A percentile compares a stretch with the other conserved stretches of the same genome.
Evolutionary conservation across 1,140 invertebrate species (phyloP).

Genomic region (Thaumetopoea pityocampa): DNA sequence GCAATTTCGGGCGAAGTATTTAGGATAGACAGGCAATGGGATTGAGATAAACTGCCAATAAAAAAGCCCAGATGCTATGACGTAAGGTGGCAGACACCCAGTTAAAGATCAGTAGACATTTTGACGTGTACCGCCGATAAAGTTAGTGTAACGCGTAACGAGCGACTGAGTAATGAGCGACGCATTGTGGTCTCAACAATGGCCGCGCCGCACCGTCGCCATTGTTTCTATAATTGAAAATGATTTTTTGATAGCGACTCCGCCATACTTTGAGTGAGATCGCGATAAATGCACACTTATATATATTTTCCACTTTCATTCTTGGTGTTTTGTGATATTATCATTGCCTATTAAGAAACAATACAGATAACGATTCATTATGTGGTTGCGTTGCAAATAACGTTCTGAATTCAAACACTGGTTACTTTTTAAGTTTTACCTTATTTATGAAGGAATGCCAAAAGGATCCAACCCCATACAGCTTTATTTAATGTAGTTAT

Average conservation of each 20-base stretch:
- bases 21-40: too few relatives aligned
- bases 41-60: too few relatives aligned
- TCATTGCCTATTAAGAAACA: not conserved
- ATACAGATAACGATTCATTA: not conserved
- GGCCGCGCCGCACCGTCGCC: slow-evolving; percentile 39
- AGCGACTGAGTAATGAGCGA: slow-evolving; percentile 68
- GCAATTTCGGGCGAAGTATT: too few relatives aligned
- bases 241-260: slow-evolving; percentile 38
- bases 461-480: not conserved
- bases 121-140: slow-evolving; percentile 67
- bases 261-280: slow-evolving; percentile 3
- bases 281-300: slow-evolving; percentile 7
- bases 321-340: slow-evolving; percentile 7
- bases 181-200: slow-evolving; percentile 67
- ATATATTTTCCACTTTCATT: slow-evolving; percentile 9
- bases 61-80: too few relatives aligned
- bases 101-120: slow-evolving; percentile 66
- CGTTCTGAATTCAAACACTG: too few relatives aligned
- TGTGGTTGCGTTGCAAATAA: not conserved
- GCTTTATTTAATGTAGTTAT: too few relatives aligned
- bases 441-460: too few relatives aligned
- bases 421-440: too few relatives aligned
- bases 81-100: too few relatives aligned
- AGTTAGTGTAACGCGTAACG: slow-evolving; percentile 71
- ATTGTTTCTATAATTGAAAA: slow-evolving; percentile 71